Evolutionary conservation across 2,797 vertebrate genomes (phyloP), one percentile per base, ranked within the genome.

Genomic region (Epinephelus awoara): DNA sequence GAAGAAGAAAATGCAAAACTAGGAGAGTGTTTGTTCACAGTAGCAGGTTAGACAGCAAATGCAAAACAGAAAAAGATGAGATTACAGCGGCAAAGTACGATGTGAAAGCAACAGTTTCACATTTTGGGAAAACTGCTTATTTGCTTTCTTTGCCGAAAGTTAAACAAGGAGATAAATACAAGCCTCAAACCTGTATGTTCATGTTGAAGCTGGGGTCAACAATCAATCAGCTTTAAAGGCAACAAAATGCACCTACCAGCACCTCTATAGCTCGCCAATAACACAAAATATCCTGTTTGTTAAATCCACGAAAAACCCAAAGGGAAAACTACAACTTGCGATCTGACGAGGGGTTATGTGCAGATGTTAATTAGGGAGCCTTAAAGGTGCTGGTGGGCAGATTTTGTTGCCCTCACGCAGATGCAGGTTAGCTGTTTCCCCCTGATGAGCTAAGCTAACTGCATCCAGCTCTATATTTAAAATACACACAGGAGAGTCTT

Each of bases 1-100:
- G 14, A 68, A 49, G 12, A 62, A 15, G 6, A 66, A 50, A n/a
- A 55, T 70, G 23, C n/a, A 10, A 56, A 65, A 25, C 59, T 25
- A 9, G 14, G 11, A 49, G 11, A 58, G 38, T 29, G 15, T 23
- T 56, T 11, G 29, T 49, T 51, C 25, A 38, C 38, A 40, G 19
- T 2, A 61, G 47, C 25, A 62, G 19, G 11, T 47, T 46, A 27
- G 27, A 51, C 21, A 63, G 50, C 34, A 54, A 13, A 29, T 62
- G 23, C 15, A 69, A 44, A 10, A 44, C 2, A 42, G 65, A 42
- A 44, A 27, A 42, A 49, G 23, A 34, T 19, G 19, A 40, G 10
- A 52, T 40, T 8, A 8, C 7, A 47, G 25, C 38, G 5, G 57
- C 10, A 29, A 46, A 44, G 50, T 17, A 17, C 8, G 7, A 62